A percentile compares a stretch with the other conserved stretches of the same genome.
phyloP scores from a whole-genome alignment of 2,113 vertebrate genomes.

The Coptodon bakossiorum region DNA sequence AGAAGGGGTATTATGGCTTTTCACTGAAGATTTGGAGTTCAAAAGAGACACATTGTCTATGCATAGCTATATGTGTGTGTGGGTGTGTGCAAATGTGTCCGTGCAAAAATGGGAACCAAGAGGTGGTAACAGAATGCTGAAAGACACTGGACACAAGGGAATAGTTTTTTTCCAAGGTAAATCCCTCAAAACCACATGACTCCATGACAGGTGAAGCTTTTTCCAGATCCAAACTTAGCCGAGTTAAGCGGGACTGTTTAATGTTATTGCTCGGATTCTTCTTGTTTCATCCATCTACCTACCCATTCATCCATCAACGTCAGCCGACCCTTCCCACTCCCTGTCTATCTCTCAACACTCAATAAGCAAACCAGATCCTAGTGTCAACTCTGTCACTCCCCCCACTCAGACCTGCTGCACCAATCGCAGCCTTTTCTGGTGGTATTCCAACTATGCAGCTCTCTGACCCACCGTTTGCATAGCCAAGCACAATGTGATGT shows the following conservation, averaged over 20 bases:
- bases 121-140: not conserved
- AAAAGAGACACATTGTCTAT: conserved; percentile 4
- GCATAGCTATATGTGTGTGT: not conserved
- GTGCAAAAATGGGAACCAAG: not conserved
- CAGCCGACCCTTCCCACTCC: conserved; percentile 46
- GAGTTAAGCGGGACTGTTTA: conserved; percentile 5
- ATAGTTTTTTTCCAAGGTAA: not conserved
- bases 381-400: conserved; percentile 37
- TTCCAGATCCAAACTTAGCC: not conserved
- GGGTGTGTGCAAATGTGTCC: not conserved
- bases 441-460: conserved; percentile 69
- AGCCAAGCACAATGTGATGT: conserved; percentile 25
- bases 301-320: conserved; percentile 61
- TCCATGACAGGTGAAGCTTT: not conserved
- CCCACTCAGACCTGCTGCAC: conserved; percentile 24
- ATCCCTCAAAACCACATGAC: not conserved
- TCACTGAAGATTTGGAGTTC: conserved; percentile 16
- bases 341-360: conserved; percentile 64
- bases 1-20: conserved; percentile 27
- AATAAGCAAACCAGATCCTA: conserved; percentile 68
- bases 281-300: conserved; percentile 34
- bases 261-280: not conserved
- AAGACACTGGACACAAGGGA: conserved; percentile 1
- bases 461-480: conserved; percentile 42
- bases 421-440: conserved; percentile 48